Evolutionary conservation across 2,113 vertebrate genomes (phyloP), one percentile per base, ranked within the genome.

Genomic region (Aythya baeri): DNA sequence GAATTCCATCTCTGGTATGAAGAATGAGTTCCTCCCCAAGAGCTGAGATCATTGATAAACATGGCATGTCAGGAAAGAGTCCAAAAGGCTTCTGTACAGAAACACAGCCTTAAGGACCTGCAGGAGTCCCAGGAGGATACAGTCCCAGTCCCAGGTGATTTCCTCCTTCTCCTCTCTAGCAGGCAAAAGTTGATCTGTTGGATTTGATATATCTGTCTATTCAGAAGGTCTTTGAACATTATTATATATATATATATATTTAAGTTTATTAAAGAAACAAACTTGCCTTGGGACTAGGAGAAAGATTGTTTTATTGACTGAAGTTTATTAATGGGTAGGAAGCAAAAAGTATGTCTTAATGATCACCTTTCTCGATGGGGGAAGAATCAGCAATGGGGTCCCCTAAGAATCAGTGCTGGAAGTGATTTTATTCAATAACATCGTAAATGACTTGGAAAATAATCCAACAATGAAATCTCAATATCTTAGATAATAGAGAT

Each of bases 31-130:
- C 65, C 43, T 18, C n/a, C 55, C 34, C 62, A 54, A 46, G 16
- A 86, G 17, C 36, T 67, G 41, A 86, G 29, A 13, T 62, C 1
- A 22, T 18, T 10, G 25, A 25, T 38, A 71, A 86, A 3, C 32
- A 62, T 0, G 0, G 4, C 5, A 5, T 17, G 13, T 44, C 8
- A 55, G 17, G 5, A 68, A 84, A 67, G 50, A 73, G 11, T 18
- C n/a, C 1, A 0, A 6, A 67, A 71, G 21, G 13, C 15, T 81
- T 83, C n/a, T 36, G 7, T 11, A 59, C 31, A 62, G n/a, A 82
- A 92, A 67, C 36, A 12, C 5, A 86, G 32, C 13, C 55, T 92
- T 77, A 9, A 3, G 58, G 57, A 77, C 3, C 27, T 3, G 0
- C 17, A 34, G 46, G 5, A 75, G 6, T 59, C 25, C 17, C 70